Evolutionary conservation across 2,797 vertebrate species (phyloP).

Genomic region (Emydoidea blandingii): DNA sequence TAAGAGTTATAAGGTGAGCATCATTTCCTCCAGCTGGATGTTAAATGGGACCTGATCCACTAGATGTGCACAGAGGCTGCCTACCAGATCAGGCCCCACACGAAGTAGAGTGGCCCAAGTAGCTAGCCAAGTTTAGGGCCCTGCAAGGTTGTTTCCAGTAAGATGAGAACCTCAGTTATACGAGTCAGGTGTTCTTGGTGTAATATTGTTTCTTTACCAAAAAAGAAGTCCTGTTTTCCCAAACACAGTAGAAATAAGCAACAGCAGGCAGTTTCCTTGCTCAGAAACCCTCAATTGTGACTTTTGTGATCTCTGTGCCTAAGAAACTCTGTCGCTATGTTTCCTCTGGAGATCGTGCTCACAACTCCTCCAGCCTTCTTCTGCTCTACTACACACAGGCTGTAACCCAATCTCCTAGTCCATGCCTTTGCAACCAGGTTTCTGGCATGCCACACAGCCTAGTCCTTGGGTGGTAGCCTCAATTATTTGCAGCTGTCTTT

Average conservation of each 20-base stretch:
- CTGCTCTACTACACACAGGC: not conserved
- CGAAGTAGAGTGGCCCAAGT: not conserved
- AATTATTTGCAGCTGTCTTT: not conserved
- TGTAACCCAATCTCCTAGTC: not conserved
- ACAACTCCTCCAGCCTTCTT: not conserved
- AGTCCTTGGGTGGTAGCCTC: not conserved
- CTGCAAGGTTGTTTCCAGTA: not conserved
- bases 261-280: not conserved
- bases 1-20: not conserved
- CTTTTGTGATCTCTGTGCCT: not conserved
- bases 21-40: not conserved
- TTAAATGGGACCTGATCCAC: not conserved
- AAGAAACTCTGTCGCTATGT: not conserved
- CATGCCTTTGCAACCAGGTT: rapidly evolving
- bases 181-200: not conserved
- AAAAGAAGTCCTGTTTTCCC: not conserved
- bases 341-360: not conserved
- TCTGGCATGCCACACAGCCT: no score
- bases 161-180: not conserved
- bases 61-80: not conserved
- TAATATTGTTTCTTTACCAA: not conserved
- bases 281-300: not conserved
- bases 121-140: not conserved
- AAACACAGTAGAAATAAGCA: not conserved
- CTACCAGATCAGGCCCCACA: not conserved